These are phyloP conservation scores for Gambelia wislizenii DNA, from an alignment of 2,797 vertebrate genomes.

Conservation along the genomic window DNA sequence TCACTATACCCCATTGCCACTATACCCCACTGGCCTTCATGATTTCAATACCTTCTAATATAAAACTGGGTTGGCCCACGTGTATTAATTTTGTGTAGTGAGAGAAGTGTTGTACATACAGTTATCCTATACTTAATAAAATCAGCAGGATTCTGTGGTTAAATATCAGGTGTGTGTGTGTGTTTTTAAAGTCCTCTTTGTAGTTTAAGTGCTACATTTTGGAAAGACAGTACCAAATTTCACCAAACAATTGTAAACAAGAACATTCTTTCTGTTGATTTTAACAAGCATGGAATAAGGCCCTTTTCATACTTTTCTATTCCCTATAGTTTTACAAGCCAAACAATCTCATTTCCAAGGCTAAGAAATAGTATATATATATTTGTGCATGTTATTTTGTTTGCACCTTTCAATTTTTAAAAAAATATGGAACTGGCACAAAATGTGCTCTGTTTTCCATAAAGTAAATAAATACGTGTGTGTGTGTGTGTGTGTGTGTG, in stretches of 20 bases:
- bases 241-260: background rate
- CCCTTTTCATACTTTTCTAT: slow-evolving; percentile 16
- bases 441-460: slow-evolving; percentile 65
- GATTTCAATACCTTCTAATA: too few relatives aligned
- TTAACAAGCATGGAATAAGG: slow-evolving; percentile 23
- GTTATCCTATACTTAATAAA: background rate
- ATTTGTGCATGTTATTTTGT: background rate
- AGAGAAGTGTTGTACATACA: background rate
- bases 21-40: too few relatives aligned
- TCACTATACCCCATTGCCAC: too few relatives aligned
- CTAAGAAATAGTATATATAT: slow-evolving; percentile 35
- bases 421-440: slow-evolving; percentile 46
- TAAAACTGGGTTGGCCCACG: too few relatives aligned
- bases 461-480: slow-evolving; percentile 65
- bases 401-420: slow-evolving; percentile 40
- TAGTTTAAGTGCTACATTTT: background rate
- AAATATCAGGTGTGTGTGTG: too few relatives aligned
- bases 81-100: background rate
- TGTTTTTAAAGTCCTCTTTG: too few relatives aligned
- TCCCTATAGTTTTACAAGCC: slow-evolving; percentile 42
- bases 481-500: slow-evolving; percentile 25
- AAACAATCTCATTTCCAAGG: slow-evolving; percentile 26
- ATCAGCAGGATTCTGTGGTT: too few relatives aligned
- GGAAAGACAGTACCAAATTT: background rate
- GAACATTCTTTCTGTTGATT: slow-evolving; percentile 47